Percentiles rank a stretch among this genome's conserved stretches.
Evolutionary conservation across 2,113 vertebrate genomes (phyloP).

Genomic region (Lates calcarifer): DNA sequence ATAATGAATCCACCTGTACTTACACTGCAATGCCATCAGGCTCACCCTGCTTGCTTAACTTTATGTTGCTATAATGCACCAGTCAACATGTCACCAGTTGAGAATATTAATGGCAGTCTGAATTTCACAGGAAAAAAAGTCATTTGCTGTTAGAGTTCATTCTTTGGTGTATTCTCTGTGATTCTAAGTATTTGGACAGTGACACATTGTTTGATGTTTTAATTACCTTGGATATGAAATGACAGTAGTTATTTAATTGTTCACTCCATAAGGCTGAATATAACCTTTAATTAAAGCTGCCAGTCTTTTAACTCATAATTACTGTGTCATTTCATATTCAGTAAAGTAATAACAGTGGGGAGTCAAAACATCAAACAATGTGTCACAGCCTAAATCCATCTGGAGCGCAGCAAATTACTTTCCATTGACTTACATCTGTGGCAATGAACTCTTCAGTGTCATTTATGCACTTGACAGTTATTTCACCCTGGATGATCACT

Average conservation of each 20-base stretch:
- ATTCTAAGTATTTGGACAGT: constrained; percentile 51
- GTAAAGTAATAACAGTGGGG: constrained; percentile 61
- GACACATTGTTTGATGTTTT: constrained; percentile 56
- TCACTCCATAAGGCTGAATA: constrained; percentile 55
- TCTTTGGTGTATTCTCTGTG: constrained; percentile 6
- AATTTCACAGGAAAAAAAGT: constrained; percentile 21
- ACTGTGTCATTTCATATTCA: constrained; percentile 60
- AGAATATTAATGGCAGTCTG: constrained; percentile 67
- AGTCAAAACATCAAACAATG: constrained; percentile 65
- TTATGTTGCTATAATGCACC: constrained; percentile 88
- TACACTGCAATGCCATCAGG: constrained; percentile 88
- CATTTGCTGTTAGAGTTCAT: constrained; percentile 4
- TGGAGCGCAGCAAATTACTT: constrained; percentile 50
- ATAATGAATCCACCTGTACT: not conserved
- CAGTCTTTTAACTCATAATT: constrained; percentile 64
- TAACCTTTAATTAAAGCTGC: constrained; percentile 67
- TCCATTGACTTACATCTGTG: constrained; percentile 84
- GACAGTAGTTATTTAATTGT: constrained; percentile 64
- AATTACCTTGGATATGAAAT: constrained; percentile 58
- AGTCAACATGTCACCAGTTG: constrained; percentile 85
- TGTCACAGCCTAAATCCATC: constrained; percentile 48
- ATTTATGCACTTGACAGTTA: constrained; percentile 86
- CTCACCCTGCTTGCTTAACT: constrained; percentile 87
- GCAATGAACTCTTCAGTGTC: constrained; percentile 87
- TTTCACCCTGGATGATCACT: constrained; percentile 86